A percentile compares a stretch with the other conserved stretches of the same genome.
These are phyloP conservation scores for Mohoua ochrocephala DNA, from an alignment of 2,113 vertebrate species.

Conservation along the genomic window DNA sequence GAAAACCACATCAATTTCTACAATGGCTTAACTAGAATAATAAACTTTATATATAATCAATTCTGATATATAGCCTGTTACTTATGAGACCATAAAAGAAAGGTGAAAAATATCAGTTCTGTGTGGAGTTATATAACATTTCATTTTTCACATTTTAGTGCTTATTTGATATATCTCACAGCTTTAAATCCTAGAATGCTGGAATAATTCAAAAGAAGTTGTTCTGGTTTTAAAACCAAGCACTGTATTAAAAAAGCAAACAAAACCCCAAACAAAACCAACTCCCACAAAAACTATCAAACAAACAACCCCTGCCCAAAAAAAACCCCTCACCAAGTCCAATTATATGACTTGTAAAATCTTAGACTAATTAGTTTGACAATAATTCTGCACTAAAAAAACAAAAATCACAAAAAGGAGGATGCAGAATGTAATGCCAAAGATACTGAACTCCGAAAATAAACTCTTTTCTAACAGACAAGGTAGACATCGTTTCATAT, in stretches of 20 bases:
- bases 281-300: neutral
- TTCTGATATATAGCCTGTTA: neutral
- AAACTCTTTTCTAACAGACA: neutral
- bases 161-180: neutral
- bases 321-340: neutral
- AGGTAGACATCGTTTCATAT: neutral
- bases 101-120: neutral
- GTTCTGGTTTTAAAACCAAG: neutral
- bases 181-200: neutral
- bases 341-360: neutral
- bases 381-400: neutral
- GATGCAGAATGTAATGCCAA: neutral
- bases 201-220: neutral
- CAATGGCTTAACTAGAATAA: neutral
- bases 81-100: neutral
- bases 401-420: neutral
- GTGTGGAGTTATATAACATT: neutral
- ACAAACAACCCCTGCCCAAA: neutral
- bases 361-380: neutral
- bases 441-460: neutral
- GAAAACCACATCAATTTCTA: neutral
- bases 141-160: neutral
- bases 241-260: neutral
- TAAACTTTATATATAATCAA: neutral
- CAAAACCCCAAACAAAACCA: accelerated